Evolutionary conservation across 2,113 vertebrate species (phyloP), one percentile per base, ranked within the genome.

Genomic region (Coreoperca whiteheadi): DNA sequence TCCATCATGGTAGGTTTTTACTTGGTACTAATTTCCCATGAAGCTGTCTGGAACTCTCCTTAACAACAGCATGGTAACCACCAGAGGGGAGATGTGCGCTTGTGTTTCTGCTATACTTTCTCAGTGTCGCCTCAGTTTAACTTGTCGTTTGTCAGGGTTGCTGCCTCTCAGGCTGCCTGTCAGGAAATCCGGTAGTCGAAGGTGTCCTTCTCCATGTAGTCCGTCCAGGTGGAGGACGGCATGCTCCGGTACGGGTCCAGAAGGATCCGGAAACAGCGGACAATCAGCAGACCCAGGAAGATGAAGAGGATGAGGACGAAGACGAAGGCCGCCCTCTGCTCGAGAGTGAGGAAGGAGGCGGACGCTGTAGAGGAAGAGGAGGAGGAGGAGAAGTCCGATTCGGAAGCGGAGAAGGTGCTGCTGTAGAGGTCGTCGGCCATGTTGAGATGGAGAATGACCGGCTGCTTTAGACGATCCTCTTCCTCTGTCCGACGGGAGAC

Each of bases 181-280:
- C 94, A 96, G 93, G 94, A 94, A 79, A 96, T 94, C 30, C 95
- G 92, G 85, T 96, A 96, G 74, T 96, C 95, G 0, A 96, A 94
- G 1, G 95, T 94, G 87, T 96, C 96, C 79, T 96, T 96, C 81
- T 96, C 96, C 95, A 96, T 94, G 89, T 96, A 95, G 88, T 96
- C 95, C 0, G 95, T 95, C 96, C 96, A 96, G 25, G 93, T 96
- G 80, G 96, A 95, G 25, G 95, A 93, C 1, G 96, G 95, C 95
- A 96, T 96, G 89, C 95, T 96, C 9, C 94, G 94, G 84, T 96
- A 96, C 1, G 95, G 96, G 84, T 96, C 96, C 78, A 96, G 90
- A 1, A 96, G 94, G 89, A 96, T 96, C 50, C 95, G 92, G 88
- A 96, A 96, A 69, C 96, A 96, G 37, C 95, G 96, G 20, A 96